Evolutionary conservation across 2,888 invertebrate species (phyloP).

Genomic region (Allacma fusca): DNA sequence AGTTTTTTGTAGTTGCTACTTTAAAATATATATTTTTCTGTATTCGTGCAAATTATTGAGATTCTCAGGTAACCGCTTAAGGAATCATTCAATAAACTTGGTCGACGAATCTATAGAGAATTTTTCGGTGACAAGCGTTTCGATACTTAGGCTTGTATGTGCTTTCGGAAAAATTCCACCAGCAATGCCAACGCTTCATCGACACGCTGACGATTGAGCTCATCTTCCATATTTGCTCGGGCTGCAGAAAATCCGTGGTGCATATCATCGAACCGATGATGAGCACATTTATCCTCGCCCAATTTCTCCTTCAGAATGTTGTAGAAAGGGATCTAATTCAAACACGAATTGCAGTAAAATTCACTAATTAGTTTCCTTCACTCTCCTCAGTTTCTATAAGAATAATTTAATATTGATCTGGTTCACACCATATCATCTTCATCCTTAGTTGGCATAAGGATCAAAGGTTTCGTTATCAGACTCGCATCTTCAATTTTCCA

Average conservation of each 20-base stretch:
- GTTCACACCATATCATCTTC: slow-evolving; percentile 53
- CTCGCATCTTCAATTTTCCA: slow-evolving; percentile 47
- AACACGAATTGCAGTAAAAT: no score
- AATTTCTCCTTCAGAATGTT: slow-evolving; percentile 53
- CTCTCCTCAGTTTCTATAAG: no score
- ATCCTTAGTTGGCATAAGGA: slow-evolving; percentile 46
- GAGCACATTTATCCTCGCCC: slow-evolving; percentile 49
- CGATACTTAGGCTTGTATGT: slow-evolving; percentile 19
- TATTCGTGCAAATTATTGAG: no score
- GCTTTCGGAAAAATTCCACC: slow-evolving; percentile 46
- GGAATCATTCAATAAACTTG: no score
- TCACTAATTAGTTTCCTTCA: no score
- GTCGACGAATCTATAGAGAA: no score
- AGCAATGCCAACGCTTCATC: slow-evolving; percentile 51
- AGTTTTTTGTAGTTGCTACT: no score
- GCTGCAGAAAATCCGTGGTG: slow-evolving; percentile 57
- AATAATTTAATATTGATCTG: no score
- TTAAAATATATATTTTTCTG: no score
- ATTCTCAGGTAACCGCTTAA: no score
- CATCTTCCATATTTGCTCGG: slow-evolving; percentile 52
- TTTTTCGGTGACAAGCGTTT: no score
- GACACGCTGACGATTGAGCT: slow-evolving; percentile 39
- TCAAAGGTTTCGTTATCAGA: slow-evolving; percentile 48
- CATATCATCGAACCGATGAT: slow-evolving; percentile 56
- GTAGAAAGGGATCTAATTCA: slow-evolving; percentile 59